Base-by-base conservation (phyloP, 2,797 vertebrate genomes). In the Acrossocheilus fasciatus region DNA sequence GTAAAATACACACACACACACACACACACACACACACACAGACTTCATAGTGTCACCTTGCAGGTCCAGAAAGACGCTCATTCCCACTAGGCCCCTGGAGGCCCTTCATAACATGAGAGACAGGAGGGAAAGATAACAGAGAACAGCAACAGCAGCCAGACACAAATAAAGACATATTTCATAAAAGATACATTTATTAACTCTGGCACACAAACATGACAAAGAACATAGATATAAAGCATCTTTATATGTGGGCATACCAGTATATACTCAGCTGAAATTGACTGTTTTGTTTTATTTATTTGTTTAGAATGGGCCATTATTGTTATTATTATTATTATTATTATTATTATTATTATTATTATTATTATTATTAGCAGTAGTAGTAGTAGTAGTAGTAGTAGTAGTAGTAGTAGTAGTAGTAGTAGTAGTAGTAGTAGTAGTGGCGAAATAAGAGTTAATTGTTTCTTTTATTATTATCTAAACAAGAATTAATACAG, bases 1-100 rank as follows among this genome's bases (percentile, higher is more conserved):
- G 66, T 90, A 77, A 91, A 64, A 52, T 2, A 83, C 52, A 84
- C 52, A 89, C 73, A 80, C 69, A 82, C 6, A 76, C 7, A 86
- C n/a, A 83, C 52, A 84, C 52, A 89, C 73, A 83, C 52, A 84
- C 52, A 89, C 73, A 80, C 69, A 82, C 6, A 76, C 7, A 86
- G 52, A 50, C 62, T 68, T 85, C 47, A 85, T 12, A 47, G 66
- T 64, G 75, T 86, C 81, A 88, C 47, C 86, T 72, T 66, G 73
- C 74, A 73, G 82, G 69, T 69, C 52, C 34, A 80, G 30, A 34
- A 80, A 74, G 2, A 72, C n/a, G 7, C 17, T 82, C 11, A 74
- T 82, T 41, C 39, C 86, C 79, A 81, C n/a, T 68, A 57, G 80
- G 50, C 52, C 66, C 68, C 81, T 57, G 68, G 74, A 85, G 73